Base-by-base conservation (phyloP, 2,113 vertebrate genomes). In the Piprites chloris region DNA sequence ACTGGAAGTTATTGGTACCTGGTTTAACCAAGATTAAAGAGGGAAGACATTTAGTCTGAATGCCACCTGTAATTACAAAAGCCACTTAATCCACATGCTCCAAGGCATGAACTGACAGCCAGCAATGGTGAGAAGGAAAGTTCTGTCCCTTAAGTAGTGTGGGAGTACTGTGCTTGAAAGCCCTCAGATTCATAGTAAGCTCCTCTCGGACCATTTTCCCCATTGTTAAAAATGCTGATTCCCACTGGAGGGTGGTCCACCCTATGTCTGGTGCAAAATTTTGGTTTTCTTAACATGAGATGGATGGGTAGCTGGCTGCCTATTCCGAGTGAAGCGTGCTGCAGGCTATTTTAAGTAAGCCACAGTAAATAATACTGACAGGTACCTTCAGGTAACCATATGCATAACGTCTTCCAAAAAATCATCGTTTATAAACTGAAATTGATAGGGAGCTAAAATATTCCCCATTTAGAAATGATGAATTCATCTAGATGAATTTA, bases 41-140 rank as follows among this genome's bases (percentile, higher is more conserved):
- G 84, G 55, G 74, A 78, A 50, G 52, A 72, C 17, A 2, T 84
- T 95, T 88, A 87, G 52, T 87, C 62, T 83, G 77, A 90, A 90
- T 80, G 58, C 75, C 42, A 56, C 91, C 81, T 96, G 81, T 79
- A 80, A 78, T 97, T 96, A 90, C 81, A 96, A 86, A 77, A 92
- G 50, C 85, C 75, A 52, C 52, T 92, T 89, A 93, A 74, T 89
- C 46, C 35, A 63, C 30, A 20, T 55, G 81, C 49, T 90, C 63
- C 74, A 78, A 95, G 92, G 87, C 69, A 27, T 95, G 87, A 96
- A 66, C 68, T 95, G 59, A 52, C 72, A 93, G 85, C 59, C 85
- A 90, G 69, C 68, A 89, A 65, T 62, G 37, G 83, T 73, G 65
- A 83, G 76, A 77, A 93, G 53, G 41, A n/a, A 85, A 80, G 14